Evolutionary conservation across 2,888 invertebrate species (phyloP).

Genomic region (Theretra japonica): DNA sequence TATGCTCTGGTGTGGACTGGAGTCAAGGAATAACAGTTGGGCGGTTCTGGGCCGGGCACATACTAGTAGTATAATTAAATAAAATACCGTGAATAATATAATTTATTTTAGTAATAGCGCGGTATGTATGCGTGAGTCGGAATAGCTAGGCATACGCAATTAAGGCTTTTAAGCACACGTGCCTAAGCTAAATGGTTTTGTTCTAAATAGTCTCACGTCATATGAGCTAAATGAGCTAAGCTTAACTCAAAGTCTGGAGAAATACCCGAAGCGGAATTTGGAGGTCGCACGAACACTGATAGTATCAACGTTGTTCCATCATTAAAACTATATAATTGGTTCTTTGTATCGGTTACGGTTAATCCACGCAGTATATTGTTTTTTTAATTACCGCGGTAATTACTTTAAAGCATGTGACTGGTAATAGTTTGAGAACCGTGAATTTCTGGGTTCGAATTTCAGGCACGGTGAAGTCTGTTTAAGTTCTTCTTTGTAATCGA

Average conservation of each 20-base stretch:
- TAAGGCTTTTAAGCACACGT: not conserved
- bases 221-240: not conserved
- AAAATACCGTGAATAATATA: not conserved
- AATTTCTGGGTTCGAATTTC: too few relatives aligned
- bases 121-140: not conserved
- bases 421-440: too few relatives aligned
- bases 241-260: not conserved
- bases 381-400: too few relatives aligned
- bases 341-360: too few relatives aligned
- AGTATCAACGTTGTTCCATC: not conserved
- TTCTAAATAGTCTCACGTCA: constrained; percentile 12
- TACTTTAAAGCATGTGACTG: too few relatives aligned
- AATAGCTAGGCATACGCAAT: constrained; percentile 10
- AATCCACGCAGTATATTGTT: too few relatives aligned
- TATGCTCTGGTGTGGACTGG: too few relatives aligned
- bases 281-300: not conserved
- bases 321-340: not conserved
- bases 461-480: too few relatives aligned
- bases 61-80: not conserved
- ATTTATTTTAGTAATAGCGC: not conserved
- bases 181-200: not conserved
- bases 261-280: not conserved
- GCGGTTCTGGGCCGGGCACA: too few relatives aligned
- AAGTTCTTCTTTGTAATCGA: too few relatives aligned
- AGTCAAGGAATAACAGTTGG: too few relatives aligned